Percentiles rank a stretch among this genome's conserved stretches.
These are phyloP conservation scores for Tolmerus cingulatus DNA, from an alignment of 2,888 invertebrate genomes.

Conservation along the genomic window DNA sequence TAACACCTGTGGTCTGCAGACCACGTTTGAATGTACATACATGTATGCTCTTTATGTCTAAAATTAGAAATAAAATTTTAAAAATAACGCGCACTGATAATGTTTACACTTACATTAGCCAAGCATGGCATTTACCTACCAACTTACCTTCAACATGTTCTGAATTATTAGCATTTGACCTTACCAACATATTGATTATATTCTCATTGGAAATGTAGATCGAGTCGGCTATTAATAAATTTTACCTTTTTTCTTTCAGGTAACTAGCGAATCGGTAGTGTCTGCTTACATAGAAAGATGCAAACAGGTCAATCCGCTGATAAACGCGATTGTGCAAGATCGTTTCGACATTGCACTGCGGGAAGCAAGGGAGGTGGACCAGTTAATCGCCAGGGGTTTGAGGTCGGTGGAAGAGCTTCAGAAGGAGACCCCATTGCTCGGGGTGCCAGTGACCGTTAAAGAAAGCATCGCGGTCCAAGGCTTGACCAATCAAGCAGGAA, in stretches of 20 bases:
- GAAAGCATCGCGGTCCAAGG: constrained; percentile 83
- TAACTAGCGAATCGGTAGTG: constrained; percentile 75
- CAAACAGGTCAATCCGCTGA: constrained; percentile 76
- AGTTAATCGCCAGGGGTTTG: constrained; percentile 68
- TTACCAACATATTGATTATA: not conserved
- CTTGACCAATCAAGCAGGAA: constrained; percentile 79
- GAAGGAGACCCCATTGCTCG: constrained; percentile 76
- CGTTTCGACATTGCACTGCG: constrained; percentile 77
- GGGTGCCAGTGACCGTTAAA: constrained; percentile 86
- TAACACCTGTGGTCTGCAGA: not conserved
- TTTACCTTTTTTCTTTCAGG: constrained; percentile 64
- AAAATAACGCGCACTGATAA: not conserved
- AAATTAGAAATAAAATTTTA: not conserved
- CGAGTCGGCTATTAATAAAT: not conserved
- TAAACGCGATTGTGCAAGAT: constrained; percentile 84
- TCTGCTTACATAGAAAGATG: constrained; percentile 78
- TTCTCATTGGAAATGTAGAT: not conserved
- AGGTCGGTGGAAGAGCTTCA: constrained; percentile 70
- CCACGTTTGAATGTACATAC: too few species aligned
- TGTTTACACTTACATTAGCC: not conserved
- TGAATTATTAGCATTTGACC: not conserved
- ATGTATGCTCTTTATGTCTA: not conserved
- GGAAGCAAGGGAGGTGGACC: constrained; percentile 79
- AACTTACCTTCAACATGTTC: not conserved
- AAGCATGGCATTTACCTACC: not conserved